Conservation (phyloP, 2,888 invertebrate genomes). For the Rotaria magnacalcarata region DNA sequence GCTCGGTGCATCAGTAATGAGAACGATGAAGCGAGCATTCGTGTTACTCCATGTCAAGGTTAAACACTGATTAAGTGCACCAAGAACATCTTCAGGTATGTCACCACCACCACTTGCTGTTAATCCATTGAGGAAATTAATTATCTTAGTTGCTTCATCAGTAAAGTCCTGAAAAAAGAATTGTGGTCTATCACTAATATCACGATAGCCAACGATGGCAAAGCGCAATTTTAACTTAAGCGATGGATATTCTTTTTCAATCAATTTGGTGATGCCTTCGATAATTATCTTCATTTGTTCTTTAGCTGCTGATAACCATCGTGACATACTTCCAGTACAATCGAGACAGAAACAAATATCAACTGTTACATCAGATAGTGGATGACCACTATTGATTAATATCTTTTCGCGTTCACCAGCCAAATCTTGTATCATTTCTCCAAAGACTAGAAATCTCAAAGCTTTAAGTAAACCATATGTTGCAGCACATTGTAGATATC, state of each 20-base stretch:
- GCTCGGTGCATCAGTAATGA: not conserved
- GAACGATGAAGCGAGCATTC: not conserved
- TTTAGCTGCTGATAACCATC: not conserved
- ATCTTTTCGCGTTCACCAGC: not conserved
- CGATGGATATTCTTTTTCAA: not conserved
- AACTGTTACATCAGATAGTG: not conserved
- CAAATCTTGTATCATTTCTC: not conserved
- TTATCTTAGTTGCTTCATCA: not conserved
- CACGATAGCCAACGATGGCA: slow-evolving; percentile 17
- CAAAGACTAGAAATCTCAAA: not conserved
- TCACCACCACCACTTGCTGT: not conserved
- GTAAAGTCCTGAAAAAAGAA: not conserved
- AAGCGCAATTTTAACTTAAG: not conserved
- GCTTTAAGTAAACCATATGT: not conserved
- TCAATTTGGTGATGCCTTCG: not conserved
- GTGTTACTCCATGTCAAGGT: not conserved
- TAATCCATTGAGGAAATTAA: not conserved
- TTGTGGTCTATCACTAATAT: not conserved
- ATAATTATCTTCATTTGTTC: not conserved
- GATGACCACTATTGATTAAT: not conserved
- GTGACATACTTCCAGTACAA: slow-evolving; percentile 13
- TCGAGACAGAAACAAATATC: slow-evolving; percentile 22
- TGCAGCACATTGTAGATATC: not conserved
- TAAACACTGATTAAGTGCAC: not conserved
- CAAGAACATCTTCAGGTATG: not conserved